Evolutionary conservation across 2,888 invertebrate genomes (phyloP), one percentile per base, ranked within the genome.

Genomic region (Heliconius ethilla): DNA sequence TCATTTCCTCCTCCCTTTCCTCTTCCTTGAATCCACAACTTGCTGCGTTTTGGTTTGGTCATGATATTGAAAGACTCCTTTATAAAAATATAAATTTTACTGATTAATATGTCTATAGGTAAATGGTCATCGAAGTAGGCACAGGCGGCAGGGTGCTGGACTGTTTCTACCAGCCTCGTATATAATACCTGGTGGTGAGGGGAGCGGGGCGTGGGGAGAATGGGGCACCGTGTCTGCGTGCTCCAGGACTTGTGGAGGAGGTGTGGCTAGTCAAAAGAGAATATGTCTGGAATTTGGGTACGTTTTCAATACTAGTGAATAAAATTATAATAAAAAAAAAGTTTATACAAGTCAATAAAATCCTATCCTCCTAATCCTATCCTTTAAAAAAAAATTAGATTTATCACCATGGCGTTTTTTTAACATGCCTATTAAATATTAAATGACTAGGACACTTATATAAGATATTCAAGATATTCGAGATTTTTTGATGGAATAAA

Each of bases 161-260:
- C 88, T 96, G 82, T 97, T 96, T 89, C 94, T 97, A 79, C 95
- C 97, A n/a, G 96, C 95, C 72, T 97, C 96, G 83, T 97, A 95
- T 87, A 96, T 97, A 80, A 93, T 96, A 80, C 97, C 97, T 51
- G 96, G 95, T 29, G 96, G 96, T 6, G 96, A 96, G 82, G 96
- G 96, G 13, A 95, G 95, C 74, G 94, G 95, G 15, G 96, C 96
- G 22, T 98, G 98, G 98, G 96, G 97, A 7, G 96, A 96, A 13
- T 99, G 99, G 98, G 97, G 97, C 18, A 95, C 96, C 66, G 97
- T 97, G 75, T 96, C 97, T 40, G 95, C 96, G 76, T 99, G 99
- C 91, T 98, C 98, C 7, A 95, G 98, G 81, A 96, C 97, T 29
- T 99, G 99, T 88, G 99, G 99, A 0, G 98, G 98, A 22, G 99